Percentiles rank a stretch among this genome's conserved stretches.
phyloP scores from a whole-genome alignment of 2,797 vertebrate species.

The Cephalopachus bancanus region DNA sequence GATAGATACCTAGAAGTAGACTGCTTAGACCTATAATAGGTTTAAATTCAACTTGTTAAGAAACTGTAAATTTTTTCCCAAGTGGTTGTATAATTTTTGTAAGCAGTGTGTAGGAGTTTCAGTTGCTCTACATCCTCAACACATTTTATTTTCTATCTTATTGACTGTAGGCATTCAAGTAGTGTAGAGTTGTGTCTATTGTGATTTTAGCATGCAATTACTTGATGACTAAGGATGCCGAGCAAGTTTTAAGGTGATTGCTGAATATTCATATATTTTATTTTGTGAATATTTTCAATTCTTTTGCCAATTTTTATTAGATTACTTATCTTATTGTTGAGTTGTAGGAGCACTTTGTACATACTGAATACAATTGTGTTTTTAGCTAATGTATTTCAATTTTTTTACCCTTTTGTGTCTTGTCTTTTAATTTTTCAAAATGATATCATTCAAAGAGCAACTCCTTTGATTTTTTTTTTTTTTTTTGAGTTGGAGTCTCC shows the following conservation, averaged over 20 bases:
- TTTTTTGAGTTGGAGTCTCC: no score
- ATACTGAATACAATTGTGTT: not conserved
- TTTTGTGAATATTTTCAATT: not conserved
- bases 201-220: not conserved
- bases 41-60: constrained; percentile 34
- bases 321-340: not conserved
- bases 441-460: not conserved
- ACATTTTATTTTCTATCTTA: not conserved
- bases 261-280: not conserved
- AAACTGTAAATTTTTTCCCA: not conserved
- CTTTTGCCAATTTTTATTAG: not conserved
- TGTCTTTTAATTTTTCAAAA: constrained; percentile 40
- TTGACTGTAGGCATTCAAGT: not conserved
- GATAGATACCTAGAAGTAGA: not conserved
- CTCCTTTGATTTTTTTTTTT: not conserved
- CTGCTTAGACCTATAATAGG: not conserved
- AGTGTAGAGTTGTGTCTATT: not conserved
- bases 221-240: not conserved
- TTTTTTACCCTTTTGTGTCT: not conserved
- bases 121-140: not conserved
- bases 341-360: not conserved
- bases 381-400: not conserved
- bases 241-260: not conserved
- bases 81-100: not conserved
- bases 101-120: not conserved